Evolutionary conservation across 2,888 invertebrate species (phyloP).

Genomic region (Caenorhabditis becei): DNA sequence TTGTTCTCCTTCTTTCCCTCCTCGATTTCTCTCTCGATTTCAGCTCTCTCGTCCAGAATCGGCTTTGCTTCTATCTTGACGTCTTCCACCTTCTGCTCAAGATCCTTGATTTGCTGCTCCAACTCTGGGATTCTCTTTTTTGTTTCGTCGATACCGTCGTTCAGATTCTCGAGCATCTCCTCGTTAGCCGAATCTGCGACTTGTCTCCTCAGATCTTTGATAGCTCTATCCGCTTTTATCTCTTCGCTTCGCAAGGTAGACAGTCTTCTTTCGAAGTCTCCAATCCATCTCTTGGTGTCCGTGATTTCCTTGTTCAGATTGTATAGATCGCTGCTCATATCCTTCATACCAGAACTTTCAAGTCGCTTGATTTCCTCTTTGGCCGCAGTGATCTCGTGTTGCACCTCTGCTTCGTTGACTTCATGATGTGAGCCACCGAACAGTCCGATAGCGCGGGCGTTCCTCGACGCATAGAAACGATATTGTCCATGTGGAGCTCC

Average conservation of each 20-base stretch:
- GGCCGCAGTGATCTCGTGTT: not conserved
- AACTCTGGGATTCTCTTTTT: constrained; percentile 13
- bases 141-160: constrained; percentile 16
- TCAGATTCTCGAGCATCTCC: constrained; percentile 13
- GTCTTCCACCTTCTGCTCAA: not conserved
- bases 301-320: constrained; percentile 1
- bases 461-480: constrained; percentile 46
- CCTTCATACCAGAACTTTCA: constrained; percentile 6
- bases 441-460: not conserved
- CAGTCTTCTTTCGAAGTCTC: constrained; percentile 20
- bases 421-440: constrained; percentile 12
- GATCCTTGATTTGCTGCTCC: not conserved
- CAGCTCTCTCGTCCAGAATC: not conserved
- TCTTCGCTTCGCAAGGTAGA: constrained; percentile 1
- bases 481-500: constrained; percentile 48
- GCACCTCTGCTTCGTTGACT: constrained; percentile 17
- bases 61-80: not conserved
- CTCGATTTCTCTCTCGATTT: not conserved
- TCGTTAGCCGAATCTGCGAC: constrained; percentile 15
- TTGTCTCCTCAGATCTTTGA: constrained; percentile 10
- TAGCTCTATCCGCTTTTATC: not conserved
- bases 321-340: not conserved
- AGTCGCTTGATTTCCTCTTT: not conserved
- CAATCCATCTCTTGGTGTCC: not conserved
- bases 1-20: constrained; percentile 13